Conservation (phyloP, 2,113 vertebrate species). For the Saccopteryx bilineata region DNA sequence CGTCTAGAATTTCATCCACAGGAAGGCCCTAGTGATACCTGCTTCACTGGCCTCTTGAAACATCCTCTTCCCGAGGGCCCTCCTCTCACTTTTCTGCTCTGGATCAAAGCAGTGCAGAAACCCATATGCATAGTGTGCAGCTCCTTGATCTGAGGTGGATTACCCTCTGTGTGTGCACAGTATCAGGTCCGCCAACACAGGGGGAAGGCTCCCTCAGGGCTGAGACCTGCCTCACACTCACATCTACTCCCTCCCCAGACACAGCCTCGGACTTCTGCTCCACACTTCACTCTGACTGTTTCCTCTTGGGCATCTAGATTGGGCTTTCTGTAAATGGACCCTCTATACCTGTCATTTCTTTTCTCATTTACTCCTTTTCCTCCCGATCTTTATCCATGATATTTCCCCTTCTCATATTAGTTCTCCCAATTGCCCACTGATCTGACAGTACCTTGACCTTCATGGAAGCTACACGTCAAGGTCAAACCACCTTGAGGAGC, state of each 20-base stretch:
- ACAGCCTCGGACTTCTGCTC: neutral
- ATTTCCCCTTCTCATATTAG: accelerated
- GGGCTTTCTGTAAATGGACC: neutral
- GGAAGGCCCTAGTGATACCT: accelerated
- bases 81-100: too few species aligned
- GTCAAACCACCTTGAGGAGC: neutral
- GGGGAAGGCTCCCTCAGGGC: accelerated
- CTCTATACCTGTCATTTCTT: neutral
- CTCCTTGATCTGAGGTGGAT: neutral
- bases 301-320: neutral
- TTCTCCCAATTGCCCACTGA: neutral
- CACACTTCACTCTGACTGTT: neutral
- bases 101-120: neutral
- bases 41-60: too few species aligned
- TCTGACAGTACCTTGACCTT: neutral
- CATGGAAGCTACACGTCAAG: neutral
- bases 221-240: accelerated
- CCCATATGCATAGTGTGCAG: accelerated
- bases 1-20: neutral
- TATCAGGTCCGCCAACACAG: neutral
- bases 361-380: neutral
- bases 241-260: accelerated
- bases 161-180: accelerated
- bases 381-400: neutral
- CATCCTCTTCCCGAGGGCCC: too few species aligned